Percentiles rank a stretch among this genome's conserved stretches.
phyloP scores from a whole-genome alignment of 2,797 vertebrate genomes.

The Anableps anableps region DNA sequence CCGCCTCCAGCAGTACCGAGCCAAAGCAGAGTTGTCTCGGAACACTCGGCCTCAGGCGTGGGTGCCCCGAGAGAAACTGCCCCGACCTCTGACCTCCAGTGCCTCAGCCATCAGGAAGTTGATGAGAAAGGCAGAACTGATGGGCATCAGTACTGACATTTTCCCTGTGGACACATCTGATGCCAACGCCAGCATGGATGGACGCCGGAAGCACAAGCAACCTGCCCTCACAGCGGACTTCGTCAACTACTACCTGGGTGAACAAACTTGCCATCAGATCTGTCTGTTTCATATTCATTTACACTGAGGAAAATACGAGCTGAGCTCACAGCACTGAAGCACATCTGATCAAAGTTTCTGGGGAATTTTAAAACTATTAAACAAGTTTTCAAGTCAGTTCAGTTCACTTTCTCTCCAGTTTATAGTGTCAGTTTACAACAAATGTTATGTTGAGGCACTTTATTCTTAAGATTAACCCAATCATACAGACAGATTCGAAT shows the following conservation, averaged over 20 bases:
- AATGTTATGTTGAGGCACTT: not conserved
- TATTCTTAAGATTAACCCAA: not conserved
- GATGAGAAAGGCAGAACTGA: constrained; percentile 96
- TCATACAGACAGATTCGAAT: not conserved
- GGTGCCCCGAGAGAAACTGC: constrained; percentile 97
- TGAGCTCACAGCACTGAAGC: not conserved
- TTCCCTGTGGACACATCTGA: constrained; percentile 98
- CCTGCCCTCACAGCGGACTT: constrained; percentile 97
- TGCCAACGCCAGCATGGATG: constrained; percentile 93
- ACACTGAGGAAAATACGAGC: not conserved
- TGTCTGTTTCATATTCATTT: not conserved
- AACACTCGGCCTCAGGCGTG: constrained; percentile 96
- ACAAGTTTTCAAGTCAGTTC: not conserved
- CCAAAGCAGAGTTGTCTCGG: constrained; percentile 94
- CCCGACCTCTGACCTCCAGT: constrained; percentile 94
- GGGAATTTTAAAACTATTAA: not conserved
- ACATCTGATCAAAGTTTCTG: not conserved
- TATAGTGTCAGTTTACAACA: not conserved
- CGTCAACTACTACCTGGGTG: constrained; percentile 98
- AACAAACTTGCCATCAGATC: constrained; percentile 36
- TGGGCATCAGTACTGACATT: constrained; percentile 98
- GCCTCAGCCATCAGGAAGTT: constrained; percentile 97
- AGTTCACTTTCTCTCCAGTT: not conserved
- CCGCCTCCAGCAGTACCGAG: constrained; percentile 94
- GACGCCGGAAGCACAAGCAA: constrained; percentile 95